A percentile compares a stretch with the other conserved stretches of the same genome.
Evolutionary conservation across 2,888 invertebrate species (phyloP).

Genomic region (Yponomeuta evonymella): DNA sequence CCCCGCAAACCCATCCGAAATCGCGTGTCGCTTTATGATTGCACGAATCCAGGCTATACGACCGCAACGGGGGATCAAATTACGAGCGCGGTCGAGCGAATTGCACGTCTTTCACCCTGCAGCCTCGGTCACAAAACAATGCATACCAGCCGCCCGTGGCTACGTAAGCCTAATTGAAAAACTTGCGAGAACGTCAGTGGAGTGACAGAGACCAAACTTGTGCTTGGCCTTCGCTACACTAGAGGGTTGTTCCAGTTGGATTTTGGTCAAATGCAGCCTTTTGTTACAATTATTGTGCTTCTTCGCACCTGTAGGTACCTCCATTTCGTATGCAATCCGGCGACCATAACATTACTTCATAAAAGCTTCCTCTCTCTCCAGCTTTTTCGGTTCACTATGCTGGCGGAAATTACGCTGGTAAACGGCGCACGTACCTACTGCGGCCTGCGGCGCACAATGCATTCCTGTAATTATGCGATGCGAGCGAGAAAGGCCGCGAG

Average conservation of each 20-base stretch:
- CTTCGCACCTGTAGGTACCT: neutral
- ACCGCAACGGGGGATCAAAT: constrained; percentile 30
- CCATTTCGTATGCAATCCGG: constrained; percentile 5
- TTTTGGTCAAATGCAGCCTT: neutral
- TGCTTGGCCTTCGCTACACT: neutral
- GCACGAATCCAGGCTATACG: constrained; percentile 35
- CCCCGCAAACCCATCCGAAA: constrained; percentile 40
- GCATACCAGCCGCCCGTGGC: neutral
- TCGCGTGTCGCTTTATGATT: constrained; percentile 39
- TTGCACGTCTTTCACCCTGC: constrained; percentile 5
- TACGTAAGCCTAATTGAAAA: neutral
- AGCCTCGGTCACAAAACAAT: neutral
- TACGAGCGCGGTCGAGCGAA: constrained; percentile 17
- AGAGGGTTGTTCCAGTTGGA: neutral
- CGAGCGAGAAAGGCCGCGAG: constrained; percentile 50
- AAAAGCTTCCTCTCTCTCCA: constrained; percentile 28
- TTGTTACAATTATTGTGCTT: neutral
- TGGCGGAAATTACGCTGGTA: constrained; percentile 50
- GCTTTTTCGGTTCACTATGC: constrained; percentile 42
- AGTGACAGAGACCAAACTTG: neutral
- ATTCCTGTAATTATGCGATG: constrained; percentile 65
- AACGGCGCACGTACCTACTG: constrained; percentile 47
- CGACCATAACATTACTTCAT: constrained; percentile 1
- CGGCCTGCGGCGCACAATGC: constrained; percentile 53
- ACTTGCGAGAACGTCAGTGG: neutral